Conservation (phyloP, 2,797 vertebrate species). For the Holocentrus rufus region DNA sequence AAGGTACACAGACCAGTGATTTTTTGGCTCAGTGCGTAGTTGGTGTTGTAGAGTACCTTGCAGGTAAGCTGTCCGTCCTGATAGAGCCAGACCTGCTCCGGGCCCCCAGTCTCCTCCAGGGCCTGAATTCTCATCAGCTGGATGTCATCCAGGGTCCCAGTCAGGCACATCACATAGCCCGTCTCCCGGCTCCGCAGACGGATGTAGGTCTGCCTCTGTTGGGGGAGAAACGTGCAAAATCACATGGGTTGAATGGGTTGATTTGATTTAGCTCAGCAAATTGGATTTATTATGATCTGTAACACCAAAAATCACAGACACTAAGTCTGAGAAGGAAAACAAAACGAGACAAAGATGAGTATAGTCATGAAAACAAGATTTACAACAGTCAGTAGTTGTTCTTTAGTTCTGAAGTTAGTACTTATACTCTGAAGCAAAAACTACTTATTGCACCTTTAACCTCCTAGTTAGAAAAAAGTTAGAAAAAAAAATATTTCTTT, state of each 20-base stretch:
- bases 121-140: constrained; percentile 92
- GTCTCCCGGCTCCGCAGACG: constrained; percentile 88
- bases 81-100: constrained; percentile 94
- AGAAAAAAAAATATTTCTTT: too few relatives aligned
- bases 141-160: constrained; percentile 89
- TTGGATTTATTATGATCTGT: too few relatives aligned
- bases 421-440: too few relatives aligned
- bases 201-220: constrained; percentile 89
- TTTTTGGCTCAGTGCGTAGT: not conserved
- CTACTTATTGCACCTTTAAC: too few relatives aligned
- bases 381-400: not conserved
- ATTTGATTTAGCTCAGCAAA: too few relatives aligned
- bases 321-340: not conserved
- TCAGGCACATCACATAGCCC: constrained; percentile 87
- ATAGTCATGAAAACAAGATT: not conserved
- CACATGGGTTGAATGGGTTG: not conserved
- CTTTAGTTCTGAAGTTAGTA: too few relatives aligned
- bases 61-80: constrained; percentile 87
- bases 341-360: not conserved
- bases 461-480: too few relatives aligned
- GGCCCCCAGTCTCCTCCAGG: constrained; percentile 85
- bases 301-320: too few relatives aligned
- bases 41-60: constrained; percentile 80
- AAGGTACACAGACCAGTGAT: not conserved
- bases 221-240: constrained; percentile 9